phyloP scores from a whole-genome alignment of 2,797 vertebrate genomes.

The Harpagifer antarcticus region DNA sequence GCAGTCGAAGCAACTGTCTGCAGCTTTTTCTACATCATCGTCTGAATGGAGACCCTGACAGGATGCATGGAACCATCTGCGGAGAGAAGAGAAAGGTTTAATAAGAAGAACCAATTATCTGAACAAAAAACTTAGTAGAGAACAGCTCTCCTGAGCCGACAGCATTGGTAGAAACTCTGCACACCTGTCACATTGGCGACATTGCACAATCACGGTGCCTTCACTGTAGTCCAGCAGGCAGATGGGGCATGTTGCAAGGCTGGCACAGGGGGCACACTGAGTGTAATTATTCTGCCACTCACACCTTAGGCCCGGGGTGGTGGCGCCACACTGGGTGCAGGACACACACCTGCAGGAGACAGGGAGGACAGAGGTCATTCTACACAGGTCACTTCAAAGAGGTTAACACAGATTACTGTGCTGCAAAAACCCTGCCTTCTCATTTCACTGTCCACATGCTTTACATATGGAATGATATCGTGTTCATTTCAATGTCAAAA shows the following conservation, averaged over 20 bases:
- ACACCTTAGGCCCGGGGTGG: constrained; percentile 93
- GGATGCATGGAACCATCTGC: constrained; percentile 97
- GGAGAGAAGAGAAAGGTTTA: constrained; percentile 58
- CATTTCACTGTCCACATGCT: background rate
- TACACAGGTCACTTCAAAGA: constrained; percentile 34
- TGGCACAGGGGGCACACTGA: constrained; percentile 96
- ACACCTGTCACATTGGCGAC: constrained; percentile 96
- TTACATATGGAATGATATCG: constrained; percentile 8
- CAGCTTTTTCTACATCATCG: constrained; percentile 94
- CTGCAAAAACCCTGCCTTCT: constrained; percentile 11
- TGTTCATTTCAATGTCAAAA: background rate
- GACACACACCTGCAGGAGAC: constrained; percentile 92
- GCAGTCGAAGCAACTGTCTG: constrained; percentile 96
- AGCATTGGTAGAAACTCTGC: constrained; percentile 43
- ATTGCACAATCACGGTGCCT: constrained; percentile 96
- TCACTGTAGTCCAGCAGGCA: constrained; percentile 93
- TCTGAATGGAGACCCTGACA: constrained; percentile 96
- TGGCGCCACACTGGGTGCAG: constrained; percentile 96
- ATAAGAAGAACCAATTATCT: constrained; percentile 23
- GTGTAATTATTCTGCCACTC: constrained; percentile 99
- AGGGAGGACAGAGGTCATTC: constrained; percentile 53
- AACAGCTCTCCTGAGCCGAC: constrained; percentile 15
- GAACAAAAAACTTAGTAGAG: constrained; percentile 13
- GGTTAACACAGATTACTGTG: constrained; percentile 2
- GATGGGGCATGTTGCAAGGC: constrained; percentile 92